A percentile compares a stretch with the other conserved stretches of the same genome.
Evolutionary conservation across 2,888 invertebrate genomes (phyloP).

Genomic region (Acronicta psi): DNA sequence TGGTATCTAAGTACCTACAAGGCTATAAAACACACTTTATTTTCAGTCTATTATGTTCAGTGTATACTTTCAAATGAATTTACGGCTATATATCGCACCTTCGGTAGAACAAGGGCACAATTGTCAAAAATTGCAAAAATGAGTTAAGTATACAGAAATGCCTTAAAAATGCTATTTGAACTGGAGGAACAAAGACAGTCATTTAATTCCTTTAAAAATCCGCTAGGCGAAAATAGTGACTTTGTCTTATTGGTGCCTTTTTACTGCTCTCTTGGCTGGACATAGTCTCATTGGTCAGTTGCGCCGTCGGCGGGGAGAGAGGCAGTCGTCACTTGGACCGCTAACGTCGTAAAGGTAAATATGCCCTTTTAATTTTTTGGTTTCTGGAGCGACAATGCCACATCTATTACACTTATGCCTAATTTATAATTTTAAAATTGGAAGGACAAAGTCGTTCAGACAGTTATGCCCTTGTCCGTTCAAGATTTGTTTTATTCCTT

Average conservation of each 20-base stretch:
- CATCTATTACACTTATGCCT: slow-evolving; percentile 20
- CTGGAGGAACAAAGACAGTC: slow-evolving; percentile 21
- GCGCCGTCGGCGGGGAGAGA: slow-evolving; percentile 20
- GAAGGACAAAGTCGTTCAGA: slow-evolving; percentile 31
- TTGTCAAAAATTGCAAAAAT: slow-evolving; percentile 17
- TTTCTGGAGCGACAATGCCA: slow-evolving; percentile 23
- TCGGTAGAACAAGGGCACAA: slow-evolving; percentile 23
- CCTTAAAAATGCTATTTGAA: slow-evolving; percentile 21
- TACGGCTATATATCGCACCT: slow-evolving; percentile 8
- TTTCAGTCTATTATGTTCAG: neutral
- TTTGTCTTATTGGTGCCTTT: slow-evolving; percentile 17
- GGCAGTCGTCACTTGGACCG: slow-evolving; percentile 23
- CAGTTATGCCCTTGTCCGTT: slow-evolving; percentile 32
- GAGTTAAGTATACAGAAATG: slow-evolving; percentile 27
- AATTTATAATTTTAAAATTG: slow-evolving; percentile 10
- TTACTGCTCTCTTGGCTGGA: slow-evolving; percentile 22
- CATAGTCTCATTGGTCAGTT: slow-evolving; percentile 45
- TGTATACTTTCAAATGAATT: neutral
- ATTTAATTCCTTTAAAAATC: slow-evolving; percentile 17
- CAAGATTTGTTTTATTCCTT: slow-evolving; percentile 15
- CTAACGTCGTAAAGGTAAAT: slow-evolving; percentile 33
- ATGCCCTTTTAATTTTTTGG: slow-evolving; percentile 28
- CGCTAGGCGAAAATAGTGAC: slow-evolving; percentile 20
- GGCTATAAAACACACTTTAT: neutral
- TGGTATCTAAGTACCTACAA: neutral